Conservation (phyloP, 2,888 invertebrate species). For the Pachymerium ferrugineum region DNA sequence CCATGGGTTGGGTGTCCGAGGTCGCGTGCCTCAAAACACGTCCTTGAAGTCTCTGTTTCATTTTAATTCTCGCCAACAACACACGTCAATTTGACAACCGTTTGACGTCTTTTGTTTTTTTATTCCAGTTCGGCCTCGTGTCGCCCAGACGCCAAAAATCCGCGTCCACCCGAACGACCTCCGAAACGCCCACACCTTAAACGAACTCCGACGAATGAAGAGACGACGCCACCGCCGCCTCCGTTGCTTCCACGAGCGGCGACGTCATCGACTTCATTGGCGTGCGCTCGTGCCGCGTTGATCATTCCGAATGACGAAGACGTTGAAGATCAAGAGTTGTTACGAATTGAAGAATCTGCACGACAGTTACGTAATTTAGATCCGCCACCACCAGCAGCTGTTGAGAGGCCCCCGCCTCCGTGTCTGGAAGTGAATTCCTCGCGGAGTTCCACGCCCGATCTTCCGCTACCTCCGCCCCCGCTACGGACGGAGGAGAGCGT, state of each 20-base stretch:
- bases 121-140: background rate
- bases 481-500: slow-evolving; percentile 51
- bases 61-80: no score
- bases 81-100: background rate
- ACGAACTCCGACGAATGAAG: slow-evolving; percentile 21
- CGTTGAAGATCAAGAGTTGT: slow-evolving; percentile 34
- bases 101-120: background rate
- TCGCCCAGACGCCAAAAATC: slow-evolving; percentile 7
- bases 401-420: slow-evolving; percentile 39
- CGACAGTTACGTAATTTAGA: slow-evolving; percentile 36
- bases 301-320: slow-evolving; percentile 22
- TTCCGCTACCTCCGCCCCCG: slow-evolving; percentile 55
- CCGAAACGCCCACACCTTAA: slow-evolving; percentile 68
- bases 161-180: slow-evolving; percentile 58
- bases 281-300: background rate
- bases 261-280: background rate
- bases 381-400: slow-evolving; percentile 46
- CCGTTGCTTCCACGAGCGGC: slow-evolving; percentile 29
- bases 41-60: background rate
- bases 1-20: background rate
- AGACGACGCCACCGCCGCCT: slow-evolving; percentile 32
- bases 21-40: background rate
- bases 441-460: slow-evolving; percentile 42
- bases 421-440: slow-evolving; percentile 9
- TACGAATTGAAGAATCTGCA: slow-evolving; percentile 37